Evolutionary conservation across 1,140 invertebrate genomes (phyloP), one percentile per base, ranked within the genome.

Genomic region (Cheumatopsyche charites): DNA sequence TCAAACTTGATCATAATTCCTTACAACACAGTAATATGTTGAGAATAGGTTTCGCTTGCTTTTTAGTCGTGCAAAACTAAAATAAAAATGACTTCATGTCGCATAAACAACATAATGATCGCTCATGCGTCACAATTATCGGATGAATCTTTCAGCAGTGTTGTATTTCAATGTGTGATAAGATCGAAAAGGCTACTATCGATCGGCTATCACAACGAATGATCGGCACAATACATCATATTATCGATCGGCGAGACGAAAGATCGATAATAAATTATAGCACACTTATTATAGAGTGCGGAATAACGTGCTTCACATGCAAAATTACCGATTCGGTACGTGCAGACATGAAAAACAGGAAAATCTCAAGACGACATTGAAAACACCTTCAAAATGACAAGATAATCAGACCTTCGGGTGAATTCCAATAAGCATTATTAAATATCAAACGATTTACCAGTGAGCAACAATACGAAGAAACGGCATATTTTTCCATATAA

Each of bases 361-460:
- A 58, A 58, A 58, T 58, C 21, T 21, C 19, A 25, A 9, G 55
- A 36, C 55, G 55, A 58, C 55, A 58, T 58, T 58, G 21, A 58
- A 58, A 58, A 21, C 19, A 58, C 55, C 55, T 58, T 58, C 55
- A 23, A 58, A 58, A 58, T 21, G 12, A 58, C 21, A n/a, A 4
- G 13, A 62, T 25, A 21, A 23, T 19, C 45, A 49, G 45, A 13
- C 17, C 13, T 49, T 49, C 42, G 42, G 42, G 13, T 9, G 42
- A 43, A 43, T 43, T 7, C 13, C 42, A 43, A 9, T n/a, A n/a
- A n/a, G n/a, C n/a, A n/a, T n/a, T 43, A 9, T 43, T 43, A 9
- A 13, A 43, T 13, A 7, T 43, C 42, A 9, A 43, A 43, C 7
- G 7, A 43, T 43, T 9, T 7, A 43, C 7, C 13, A 13, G 13